A percentile compares a stretch with the other conserved stretches of the same genome.
Evolutionary conservation across 2,113 vertebrate genomes (phyloP).

Genomic region (Leptosomus discolor): DNA sequence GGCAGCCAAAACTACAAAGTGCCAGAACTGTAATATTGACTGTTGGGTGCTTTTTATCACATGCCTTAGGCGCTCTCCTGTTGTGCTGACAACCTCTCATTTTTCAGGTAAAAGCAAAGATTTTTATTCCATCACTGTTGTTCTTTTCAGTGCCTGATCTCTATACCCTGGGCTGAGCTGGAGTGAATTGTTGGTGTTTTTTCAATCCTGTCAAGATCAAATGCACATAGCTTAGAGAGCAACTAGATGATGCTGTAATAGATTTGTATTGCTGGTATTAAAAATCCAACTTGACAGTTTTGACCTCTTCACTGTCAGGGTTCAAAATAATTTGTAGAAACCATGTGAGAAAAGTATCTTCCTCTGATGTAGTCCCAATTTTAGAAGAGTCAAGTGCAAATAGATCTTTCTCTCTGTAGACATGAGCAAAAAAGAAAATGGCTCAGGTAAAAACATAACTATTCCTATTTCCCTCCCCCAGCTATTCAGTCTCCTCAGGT

Average conservation of each 20-base stretch:
- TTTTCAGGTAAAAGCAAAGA: background rate
- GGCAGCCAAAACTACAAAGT: background rate
- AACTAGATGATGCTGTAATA: background rate
- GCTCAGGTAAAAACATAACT: background rate
- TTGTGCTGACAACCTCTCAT: background rate
- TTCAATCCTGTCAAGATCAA: constrained; percentile 36
- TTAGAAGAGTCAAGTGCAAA: background rate
- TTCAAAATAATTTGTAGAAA: constrained; percentile 8
- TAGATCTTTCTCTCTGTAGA: background rate
- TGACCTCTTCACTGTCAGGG: background rate
- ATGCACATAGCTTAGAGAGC: constrained; percentile 22
- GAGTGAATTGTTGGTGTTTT: constrained; percentile 25
- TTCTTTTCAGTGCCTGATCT: constrained; percentile 50
- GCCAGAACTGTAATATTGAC: background rate
- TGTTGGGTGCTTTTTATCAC: background rate
- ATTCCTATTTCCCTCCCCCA: rapidly evolving
- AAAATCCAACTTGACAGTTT: background rate
- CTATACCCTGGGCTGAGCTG: constrained; percentile 45
- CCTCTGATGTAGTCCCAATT: background rate
- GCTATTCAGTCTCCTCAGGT: background rate
- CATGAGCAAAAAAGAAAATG: background rate
- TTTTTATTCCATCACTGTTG: background rate
- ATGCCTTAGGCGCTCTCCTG: background rate
- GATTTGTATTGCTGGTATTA: background rate
- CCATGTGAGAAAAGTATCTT: background rate